Base-by-base conservation (phyloP, 2,888 invertebrate genomes). In the Pherbina coryleti region DNA sequence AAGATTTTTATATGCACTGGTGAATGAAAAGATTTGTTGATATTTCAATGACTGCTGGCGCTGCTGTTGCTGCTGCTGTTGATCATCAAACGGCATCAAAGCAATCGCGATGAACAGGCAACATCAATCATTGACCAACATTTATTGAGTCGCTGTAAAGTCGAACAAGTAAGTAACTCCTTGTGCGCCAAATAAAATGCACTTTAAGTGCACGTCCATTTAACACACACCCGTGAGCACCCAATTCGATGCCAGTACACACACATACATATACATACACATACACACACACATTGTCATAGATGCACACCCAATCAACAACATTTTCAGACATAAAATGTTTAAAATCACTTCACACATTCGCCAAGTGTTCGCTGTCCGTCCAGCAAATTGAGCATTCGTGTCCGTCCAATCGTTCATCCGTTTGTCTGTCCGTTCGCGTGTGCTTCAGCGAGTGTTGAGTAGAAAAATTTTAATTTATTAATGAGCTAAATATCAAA, bases 401-500 rank as follows among this genome's bases (percentile, higher is more conserved):
- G 25, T 25, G 25, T 22, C 22, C 55, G 55, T 22, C 19, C n/a
- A n/a, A 11, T 9, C 19, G 7, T 19, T 19, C 19, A 55, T 19
- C 19, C 19, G 55, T 55, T 60, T 14, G 57, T 5, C 28, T 28
- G 19, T 60, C 28, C 28, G 57, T 11, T 60, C 25, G 57, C 28
- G 25, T 60, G 57, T 60, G 57, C 28, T 60, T 28, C 11, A 19
- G 5, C 25, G 57, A 60, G 19, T 64, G 64, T 64, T 64, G 64
- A 34, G 34, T 64, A 31, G 64, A 31, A 64, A 64, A 64, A 8
- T 64, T 64, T 25, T 31, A 64, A 64, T 28, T 64, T 64, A 64
- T 64, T 64, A 64, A 64, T 64, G 64, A 31, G 64, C 64, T 31
- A 28, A 64, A 25, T 31, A 17, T 64, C 28, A 17, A 31, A 25